Percentiles rank a stretch among this genome's conserved stretches.
phyloP scores from a whole-genome alignment of 2,113 vertebrate species.

The Lagenorhynchus albirostris region DNA sequence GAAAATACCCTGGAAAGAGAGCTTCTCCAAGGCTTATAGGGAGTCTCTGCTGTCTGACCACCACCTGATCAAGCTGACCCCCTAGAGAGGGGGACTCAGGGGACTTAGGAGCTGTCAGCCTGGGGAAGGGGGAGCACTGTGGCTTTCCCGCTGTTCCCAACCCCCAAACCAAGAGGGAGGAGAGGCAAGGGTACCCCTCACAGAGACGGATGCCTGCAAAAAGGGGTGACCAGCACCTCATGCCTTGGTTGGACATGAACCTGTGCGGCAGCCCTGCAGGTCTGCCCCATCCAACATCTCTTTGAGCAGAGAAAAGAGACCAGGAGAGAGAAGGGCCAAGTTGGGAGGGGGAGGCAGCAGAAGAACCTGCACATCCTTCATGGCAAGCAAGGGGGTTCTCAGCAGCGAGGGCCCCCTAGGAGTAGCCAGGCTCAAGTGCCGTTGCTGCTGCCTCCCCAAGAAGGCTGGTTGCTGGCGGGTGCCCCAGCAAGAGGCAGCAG shows the following conservation, averaged over 20 bases:
- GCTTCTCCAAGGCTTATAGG: not conserved
- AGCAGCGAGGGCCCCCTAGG: not conserved
- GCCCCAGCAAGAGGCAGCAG: not conserved
- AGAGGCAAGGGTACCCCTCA: not conserved
- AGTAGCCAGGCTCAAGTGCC: not conserved
- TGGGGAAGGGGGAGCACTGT: not conserved
- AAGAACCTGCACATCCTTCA: rapidly evolving
- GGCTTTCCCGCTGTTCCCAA: not conserved
- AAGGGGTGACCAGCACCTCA: not conserved
- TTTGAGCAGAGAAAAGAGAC: not conserved
- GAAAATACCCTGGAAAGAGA: not conserved
- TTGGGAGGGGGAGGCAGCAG: not conserved
- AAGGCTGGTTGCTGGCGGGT: not conserved
- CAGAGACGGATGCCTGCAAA: not conserved
- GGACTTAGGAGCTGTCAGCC: not conserved
- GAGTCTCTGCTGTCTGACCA: not conserved
- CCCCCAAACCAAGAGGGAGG: not conserved
- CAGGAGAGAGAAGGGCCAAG: not conserved
- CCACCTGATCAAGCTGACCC: not conserved
- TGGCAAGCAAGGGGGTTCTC: not conserved
- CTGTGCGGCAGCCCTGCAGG: not conserved
- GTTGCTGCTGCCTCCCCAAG: not conserved
- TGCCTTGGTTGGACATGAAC: not conserved
- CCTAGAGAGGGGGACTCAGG: not conserved
- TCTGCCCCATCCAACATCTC: rapidly evolving